phyloP scores from a whole-genome alignment of 2,888 invertebrate genomes.

The Luffia ferchaultella region DNA sequence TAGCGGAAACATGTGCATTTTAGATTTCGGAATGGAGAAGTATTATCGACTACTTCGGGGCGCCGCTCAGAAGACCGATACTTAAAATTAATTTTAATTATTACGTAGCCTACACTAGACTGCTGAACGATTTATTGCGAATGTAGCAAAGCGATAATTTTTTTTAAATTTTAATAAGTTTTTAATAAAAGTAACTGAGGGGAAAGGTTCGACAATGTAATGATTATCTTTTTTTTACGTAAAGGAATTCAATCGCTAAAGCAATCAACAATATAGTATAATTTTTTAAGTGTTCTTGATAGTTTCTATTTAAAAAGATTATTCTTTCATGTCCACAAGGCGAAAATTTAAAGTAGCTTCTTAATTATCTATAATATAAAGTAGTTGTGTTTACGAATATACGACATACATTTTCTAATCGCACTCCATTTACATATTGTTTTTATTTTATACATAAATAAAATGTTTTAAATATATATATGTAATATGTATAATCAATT shows the following conservation, averaged over 20 bases:
- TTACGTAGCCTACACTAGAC: neutral
- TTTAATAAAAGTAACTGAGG: no score
- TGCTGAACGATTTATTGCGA: neutral
- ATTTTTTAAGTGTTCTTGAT: no score
- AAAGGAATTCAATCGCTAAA: slow-evolving; percentile 15
- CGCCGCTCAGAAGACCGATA: neutral
- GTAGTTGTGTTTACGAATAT: slow-evolving; percentile 22
- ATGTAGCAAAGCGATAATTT: neutral
- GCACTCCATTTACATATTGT: slow-evolving; percentile 47
- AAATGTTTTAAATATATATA: no score
- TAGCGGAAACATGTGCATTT: no score
- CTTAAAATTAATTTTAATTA: neutral
- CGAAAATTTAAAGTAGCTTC: neutral
- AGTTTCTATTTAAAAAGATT: neutral
- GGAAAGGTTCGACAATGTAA: no score
- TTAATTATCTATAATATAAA: slow-evolving; percentile 32
- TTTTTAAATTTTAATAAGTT: no score
- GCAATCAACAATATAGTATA: neutral
- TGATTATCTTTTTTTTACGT: no score
- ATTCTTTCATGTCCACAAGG: neutral
- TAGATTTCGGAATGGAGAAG: no score
- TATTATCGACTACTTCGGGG: neutral
- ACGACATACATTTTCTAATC: slow-evolving; percentile 50
- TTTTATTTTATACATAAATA: slow-evolving; percentile 30
- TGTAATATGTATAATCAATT: slow-evolving; percentile 28